These are phyloP conservation scores for Protomyctophum bolini DNA, from an alignment of 2,113 vertebrate genomes.

Conservation along the genomic window DNA sequence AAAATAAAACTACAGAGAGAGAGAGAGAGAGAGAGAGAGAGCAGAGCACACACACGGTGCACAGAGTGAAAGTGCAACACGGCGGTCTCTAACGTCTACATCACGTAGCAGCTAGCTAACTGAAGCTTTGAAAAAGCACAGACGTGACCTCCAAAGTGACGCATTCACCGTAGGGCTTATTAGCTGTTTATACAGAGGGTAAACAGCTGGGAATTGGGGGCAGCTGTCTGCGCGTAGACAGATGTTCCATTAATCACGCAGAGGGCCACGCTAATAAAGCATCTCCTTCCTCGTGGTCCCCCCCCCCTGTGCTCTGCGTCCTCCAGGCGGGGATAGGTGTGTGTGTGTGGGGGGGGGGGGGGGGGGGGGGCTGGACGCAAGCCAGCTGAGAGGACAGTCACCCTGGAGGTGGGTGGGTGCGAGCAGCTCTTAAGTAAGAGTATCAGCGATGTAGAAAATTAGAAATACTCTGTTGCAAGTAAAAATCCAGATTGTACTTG, in stretches of 20 bases:
- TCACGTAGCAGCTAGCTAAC: no score
- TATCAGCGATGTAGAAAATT: no score
- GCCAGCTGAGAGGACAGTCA: constrained; percentile 61
- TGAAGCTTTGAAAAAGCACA: constrained; percentile 18
- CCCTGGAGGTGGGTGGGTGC: constrained; percentile 24
- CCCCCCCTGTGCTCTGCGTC: constrained; percentile 35
- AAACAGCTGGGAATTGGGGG: constrained; percentile 74
- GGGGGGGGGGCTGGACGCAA: constrained; percentile 35
- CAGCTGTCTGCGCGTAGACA: constrained; percentile 66
- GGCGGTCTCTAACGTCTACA: neutral
- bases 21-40: no score
- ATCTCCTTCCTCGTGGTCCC: constrained; percentile 60
- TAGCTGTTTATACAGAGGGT: constrained; percentile 67
- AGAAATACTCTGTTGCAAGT: no score
- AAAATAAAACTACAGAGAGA: constrained; percentile 26
- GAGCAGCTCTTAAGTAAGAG: no score
- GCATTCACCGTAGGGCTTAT: constrained; percentile 54
- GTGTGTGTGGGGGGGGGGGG: neutral
- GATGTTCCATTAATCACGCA: constrained; percentile 78
- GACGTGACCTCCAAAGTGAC: constrained; percentile 50
- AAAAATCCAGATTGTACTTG: no score
- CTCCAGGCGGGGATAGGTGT: constrained; percentile 42
- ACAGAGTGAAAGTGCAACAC: constrained; percentile 4
- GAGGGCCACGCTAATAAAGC: constrained; percentile 65
- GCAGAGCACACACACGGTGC: no score